Percentiles rank a stretch among this genome's conserved stretches.
Evolutionary conservation across 2,888 invertebrate genomes (phyloP).

Genomic region (Tetrapedia diversipes): DNA sequence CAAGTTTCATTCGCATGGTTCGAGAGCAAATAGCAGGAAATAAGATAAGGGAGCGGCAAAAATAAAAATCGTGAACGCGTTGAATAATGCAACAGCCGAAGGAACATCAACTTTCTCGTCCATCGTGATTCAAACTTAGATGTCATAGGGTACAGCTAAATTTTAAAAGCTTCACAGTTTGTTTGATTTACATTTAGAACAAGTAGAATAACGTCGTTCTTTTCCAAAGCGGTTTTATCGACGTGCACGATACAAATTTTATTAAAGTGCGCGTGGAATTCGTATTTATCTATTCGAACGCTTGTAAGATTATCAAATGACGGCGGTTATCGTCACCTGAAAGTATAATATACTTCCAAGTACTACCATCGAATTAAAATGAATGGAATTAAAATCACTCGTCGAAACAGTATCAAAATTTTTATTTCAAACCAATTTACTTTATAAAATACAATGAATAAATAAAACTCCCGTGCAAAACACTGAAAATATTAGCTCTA

Average conservation of each 20-base stretch:
- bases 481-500: too few relatives aligned
- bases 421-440: too few relatives aligned
- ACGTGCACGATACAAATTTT: neutral
- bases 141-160: conserved; percentile 1
- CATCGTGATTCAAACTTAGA: conserved; percentile 13
- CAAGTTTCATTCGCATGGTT: conserved; percentile 50
- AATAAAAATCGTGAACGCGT: conserved; percentile 24
- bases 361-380: neutral
- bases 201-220: conserved; percentile 8
- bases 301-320: neutral
- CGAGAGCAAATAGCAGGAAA: conserved; percentile 23
- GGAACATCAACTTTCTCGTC: conserved; percentile 2
- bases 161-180: neutral
- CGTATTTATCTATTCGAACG: neutral
- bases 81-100: conserved; percentile 19
- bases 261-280: neutral
- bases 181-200: conserved; percentile 14
- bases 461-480: too few relatives aligned
- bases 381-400: neutral
- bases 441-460: too few relatives aligned
- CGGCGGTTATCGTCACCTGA: neutral
- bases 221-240: conserved; percentile 1
- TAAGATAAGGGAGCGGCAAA: conserved; percentile 18
- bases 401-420: neutral
- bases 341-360: too few relatives aligned